Evolutionary conservation across 2,113 vertebrate species (phyloP).

Genomic region (Cavia aperea): DNA sequence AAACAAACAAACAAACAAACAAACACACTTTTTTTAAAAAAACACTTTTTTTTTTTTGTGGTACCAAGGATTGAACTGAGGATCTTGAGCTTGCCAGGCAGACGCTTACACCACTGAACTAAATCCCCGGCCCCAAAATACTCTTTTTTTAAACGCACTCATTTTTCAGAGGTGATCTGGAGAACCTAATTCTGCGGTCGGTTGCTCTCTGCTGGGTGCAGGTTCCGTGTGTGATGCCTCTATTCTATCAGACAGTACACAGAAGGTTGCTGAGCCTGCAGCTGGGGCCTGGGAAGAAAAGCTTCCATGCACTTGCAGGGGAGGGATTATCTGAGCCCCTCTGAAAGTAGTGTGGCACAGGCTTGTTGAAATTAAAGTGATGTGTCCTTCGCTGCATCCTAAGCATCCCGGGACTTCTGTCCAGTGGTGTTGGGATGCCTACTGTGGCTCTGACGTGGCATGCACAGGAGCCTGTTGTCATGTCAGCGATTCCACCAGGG

Average conservation of each 20-base stretch:
- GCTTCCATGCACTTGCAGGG: too few species aligned
- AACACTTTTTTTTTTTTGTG: too few species aligned
- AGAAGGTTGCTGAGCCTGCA: not conserved
- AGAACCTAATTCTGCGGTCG: not conserved
- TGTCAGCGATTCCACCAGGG: not conserved
- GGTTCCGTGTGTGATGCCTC: fast-evolving
- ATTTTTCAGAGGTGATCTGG: not conserved
- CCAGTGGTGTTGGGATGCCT: not conserved
- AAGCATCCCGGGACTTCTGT: too few species aligned
- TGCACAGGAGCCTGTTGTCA: not conserved
- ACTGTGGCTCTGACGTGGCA: too few species aligned
- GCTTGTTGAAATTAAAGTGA: not conserved
- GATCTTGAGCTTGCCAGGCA: too few species aligned
- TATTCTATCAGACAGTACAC: fast-evolving
- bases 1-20: not conserved
- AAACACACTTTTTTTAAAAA: too few species aligned
- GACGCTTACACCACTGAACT: too few species aligned
- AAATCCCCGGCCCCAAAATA: too few species aligned
- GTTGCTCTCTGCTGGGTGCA: not conserved
- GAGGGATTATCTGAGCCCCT: not conserved
- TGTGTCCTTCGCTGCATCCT: not conserved
- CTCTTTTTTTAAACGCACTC: not conserved
- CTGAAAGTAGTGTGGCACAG: not conserved
- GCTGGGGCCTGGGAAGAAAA: not conserved
- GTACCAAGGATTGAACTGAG: too few species aligned